Conservation (phyloP, 1,140 invertebrate genomes). For the Callitettix versicolor region DNA sequence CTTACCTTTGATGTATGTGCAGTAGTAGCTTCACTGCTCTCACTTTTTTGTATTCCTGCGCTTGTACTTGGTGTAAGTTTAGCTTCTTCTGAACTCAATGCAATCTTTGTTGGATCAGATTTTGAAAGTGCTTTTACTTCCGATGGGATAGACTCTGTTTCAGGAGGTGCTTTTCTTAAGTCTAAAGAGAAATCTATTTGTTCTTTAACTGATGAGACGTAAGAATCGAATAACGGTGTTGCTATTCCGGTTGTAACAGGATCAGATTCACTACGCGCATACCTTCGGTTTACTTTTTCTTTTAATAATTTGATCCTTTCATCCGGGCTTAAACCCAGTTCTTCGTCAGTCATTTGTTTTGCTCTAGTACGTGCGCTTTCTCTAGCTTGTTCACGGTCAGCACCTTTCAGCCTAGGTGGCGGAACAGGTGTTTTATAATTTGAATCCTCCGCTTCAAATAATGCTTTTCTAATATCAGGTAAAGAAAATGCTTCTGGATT, state of each 20-base stretch:
- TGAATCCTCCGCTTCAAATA: constrained; percentile 26
- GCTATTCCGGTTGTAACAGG: background rate
- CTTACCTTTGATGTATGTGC: background rate
- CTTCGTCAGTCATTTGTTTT: constrained; percentile 56
- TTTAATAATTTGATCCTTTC: constrained; percentile 47
- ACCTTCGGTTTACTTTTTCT: constrained; percentile 36
- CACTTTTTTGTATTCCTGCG: too few species aligned
- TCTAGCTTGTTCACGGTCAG: constrained; percentile 39
- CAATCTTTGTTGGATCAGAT: background rate
- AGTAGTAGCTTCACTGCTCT: background rate
- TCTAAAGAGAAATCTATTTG: too few species aligned
- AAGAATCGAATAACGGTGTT: too few species aligned
- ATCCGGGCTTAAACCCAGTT: constrained; percentile 59
- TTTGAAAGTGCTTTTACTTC: too few species aligned
- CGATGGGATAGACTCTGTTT: too few species aligned
- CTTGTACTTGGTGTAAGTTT: too few species aligned
- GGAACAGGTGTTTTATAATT: constrained; percentile 38
- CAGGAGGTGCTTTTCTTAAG: too few species aligned
- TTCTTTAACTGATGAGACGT: too few species aligned
- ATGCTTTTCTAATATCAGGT: constrained; percentile 29
- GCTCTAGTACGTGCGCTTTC: constrained; percentile 50
- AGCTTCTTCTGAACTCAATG: too few species aligned
- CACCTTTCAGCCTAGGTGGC: constrained; percentile 35
- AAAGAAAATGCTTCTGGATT: constrained; percentile 30
- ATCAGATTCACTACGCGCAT: constrained; percentile 28